Evolutionary conservation across 2,888 invertebrate genomes (phyloP).

Genomic region (Pachydiplax longipennis): DNA sequence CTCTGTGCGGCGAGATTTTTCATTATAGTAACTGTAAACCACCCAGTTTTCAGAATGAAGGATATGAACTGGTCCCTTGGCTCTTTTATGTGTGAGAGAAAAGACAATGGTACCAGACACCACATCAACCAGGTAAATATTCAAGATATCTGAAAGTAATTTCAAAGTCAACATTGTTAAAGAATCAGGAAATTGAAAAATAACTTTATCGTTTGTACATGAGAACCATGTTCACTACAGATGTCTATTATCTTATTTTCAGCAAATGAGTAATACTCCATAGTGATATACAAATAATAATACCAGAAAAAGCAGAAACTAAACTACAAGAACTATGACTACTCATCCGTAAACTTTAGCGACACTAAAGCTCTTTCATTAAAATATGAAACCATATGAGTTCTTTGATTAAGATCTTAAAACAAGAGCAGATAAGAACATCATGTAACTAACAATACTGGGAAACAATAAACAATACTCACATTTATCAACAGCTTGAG

Average conservation of each 20-base stretch:
- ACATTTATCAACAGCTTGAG: slow-evolving; percentile 83
- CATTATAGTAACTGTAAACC: slow-evolving; percentile 92
- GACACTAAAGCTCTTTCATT: no score
- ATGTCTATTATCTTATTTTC: no score
- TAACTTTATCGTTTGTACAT: neutral
- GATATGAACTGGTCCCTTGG: slow-evolving; percentile 82
- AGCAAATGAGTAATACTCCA: no score
- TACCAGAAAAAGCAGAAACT: no score
- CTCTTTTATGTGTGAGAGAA: slow-evolving; percentile 84
- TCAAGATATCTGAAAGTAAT: slow-evolving; percentile 72
- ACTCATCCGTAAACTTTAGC: no score
- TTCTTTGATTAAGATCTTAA: no score
- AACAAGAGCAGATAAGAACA: no score
- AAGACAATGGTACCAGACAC: slow-evolving; percentile 89
- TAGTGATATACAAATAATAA: no score
- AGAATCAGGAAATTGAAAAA: neutral
- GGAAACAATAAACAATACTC: slow-evolving; percentile 51
- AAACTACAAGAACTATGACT: no score
- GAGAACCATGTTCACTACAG: no score
- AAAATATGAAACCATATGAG: no score
- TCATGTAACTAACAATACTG: no score
- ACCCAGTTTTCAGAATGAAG: slow-evolving; percentile 98
- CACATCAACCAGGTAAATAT: slow-evolving; percentile 87
- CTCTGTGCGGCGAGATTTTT: slow-evolving; percentile 91
- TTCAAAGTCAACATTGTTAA: neutral